Evolutionary conservation across 2,888 invertebrate species (phyloP), one percentile per base, ranked within the genome.

Genomic region (Melinaea marsaeus): DNA sequence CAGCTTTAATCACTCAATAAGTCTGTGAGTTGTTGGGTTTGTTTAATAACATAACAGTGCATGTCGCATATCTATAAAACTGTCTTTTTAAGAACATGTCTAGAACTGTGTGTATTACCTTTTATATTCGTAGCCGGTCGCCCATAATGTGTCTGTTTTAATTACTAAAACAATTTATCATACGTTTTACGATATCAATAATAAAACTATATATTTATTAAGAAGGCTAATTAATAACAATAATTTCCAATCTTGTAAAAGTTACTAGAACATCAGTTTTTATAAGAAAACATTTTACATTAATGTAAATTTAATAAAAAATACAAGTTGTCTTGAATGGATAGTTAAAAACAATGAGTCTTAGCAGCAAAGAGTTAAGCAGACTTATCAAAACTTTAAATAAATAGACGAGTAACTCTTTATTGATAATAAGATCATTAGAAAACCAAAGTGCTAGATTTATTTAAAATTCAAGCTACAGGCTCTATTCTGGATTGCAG

Each of bases 41-140:
- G 9, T 42, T 42, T 9, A 42, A 42, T 42, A 9, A 42, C 7
- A 42, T 9, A 9, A 42, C 9, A 51, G 32, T 7, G 13, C 13
- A 32, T 51, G 9, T 51, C 32, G 4, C 2, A 51, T 6, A 51
- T 48, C 22, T 51, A 51, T 51, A 51, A 32, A 51, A 51, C 51
- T 51, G 51, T 51, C 32, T 51, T 51, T 32, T 46, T 48, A 62
- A 57, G 32, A 46, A 42, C 46, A 48, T 57, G 59, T 51, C 58
- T 57, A 62, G 55, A 62, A 51, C 55, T 55, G 58, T 51, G 60
- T 60, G 47, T 57, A 32, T 56, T 35, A 57, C 47, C 55, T 56
- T 57, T 48, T 46, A 13, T 55, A 56, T 64, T 64, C 62, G 13
- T 65, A 65, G 63, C 48, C 62, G 67, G 65, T 61, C 67, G 67